A percentile compares a stretch with the other conserved stretches of the same genome.
Evolutionary conservation across 1,140 invertebrate species (phyloP).

Genomic region (Nomia melanderi): DNA sequence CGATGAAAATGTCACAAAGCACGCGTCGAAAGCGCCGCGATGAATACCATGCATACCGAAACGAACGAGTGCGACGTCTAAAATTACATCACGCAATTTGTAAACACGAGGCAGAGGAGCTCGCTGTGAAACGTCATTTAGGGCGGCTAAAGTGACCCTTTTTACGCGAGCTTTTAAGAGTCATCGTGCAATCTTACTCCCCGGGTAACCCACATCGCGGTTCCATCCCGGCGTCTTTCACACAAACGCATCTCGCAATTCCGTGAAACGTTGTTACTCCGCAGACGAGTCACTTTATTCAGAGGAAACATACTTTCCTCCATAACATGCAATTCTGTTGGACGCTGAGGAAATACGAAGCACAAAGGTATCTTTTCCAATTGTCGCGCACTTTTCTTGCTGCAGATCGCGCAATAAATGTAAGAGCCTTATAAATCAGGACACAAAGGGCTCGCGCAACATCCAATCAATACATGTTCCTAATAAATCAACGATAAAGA

Average conservation of each 20-base stretch:
- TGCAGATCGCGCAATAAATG: too few relatives aligned
- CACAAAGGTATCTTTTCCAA: too few relatives aligned
- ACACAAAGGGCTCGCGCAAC: too few relatives aligned
- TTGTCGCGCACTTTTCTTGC: too few relatives aligned
- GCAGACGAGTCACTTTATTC: background rate
- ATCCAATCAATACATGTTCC: too few relatives aligned
- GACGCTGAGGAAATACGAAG: too few relatives aligned
- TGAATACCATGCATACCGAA: background rate
- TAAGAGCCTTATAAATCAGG: too few relatives aligned
- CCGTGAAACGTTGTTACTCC: background rate
- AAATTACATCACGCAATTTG: slow-evolving; percentile 33
- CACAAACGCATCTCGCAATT: background rate
- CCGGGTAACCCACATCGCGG: slow-evolving; percentile 35
- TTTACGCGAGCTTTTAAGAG: slow-evolving; percentile 43
- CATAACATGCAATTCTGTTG: too few relatives aligned
- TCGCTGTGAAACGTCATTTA: slow-evolving; percentile 47
- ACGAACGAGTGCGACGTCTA: background rate
- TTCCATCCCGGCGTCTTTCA: background rate
- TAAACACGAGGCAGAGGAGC: slow-evolving; percentile 6
- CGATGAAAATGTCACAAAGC: background rate
- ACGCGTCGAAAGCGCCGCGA: background rate
- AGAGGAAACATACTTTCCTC: background rate
- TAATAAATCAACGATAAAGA: too few relatives aligned
- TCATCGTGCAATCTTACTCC: slow-evolving; percentile 3
- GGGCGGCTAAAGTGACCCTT: slow-evolving; percentile 40